Evolutionary conservation across 2,113 vertebrate genomes (phyloP).

Genomic region (Ia io): DNA sequence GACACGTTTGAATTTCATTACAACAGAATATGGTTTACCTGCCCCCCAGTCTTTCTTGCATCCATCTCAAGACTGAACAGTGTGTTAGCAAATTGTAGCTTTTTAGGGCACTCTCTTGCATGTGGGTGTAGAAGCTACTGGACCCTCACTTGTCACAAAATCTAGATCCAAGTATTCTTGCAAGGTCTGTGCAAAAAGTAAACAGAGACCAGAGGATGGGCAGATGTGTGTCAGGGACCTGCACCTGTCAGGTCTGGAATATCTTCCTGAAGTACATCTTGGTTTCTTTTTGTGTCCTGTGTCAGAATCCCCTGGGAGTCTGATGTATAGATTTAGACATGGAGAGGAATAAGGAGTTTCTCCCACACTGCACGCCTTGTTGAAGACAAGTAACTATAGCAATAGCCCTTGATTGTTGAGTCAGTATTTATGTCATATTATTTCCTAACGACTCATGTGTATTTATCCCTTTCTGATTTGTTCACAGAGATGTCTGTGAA

Average conservation of each 20-base stretch:
- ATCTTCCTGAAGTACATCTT: not conserved
- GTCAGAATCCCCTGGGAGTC: not conserved
- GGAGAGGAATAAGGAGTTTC: not conserved
- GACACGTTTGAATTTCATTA: not conserved
- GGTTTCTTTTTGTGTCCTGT: not conserved
- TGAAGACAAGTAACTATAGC: not conserved
- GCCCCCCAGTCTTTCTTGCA: not conserved
- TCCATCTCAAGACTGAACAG: not conserved
- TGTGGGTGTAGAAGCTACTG: not conserved
- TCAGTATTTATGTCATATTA: not conserved
- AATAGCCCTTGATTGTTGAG: not conserved
- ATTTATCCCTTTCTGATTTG: not conserved
- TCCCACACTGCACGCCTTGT: not conserved
- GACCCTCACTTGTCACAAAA: not conserved
- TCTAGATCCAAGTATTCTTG: not conserved
- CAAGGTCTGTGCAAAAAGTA: not conserved
- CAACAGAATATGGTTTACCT: not conserved
- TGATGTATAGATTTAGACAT: not conserved
- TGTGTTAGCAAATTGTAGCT: not conserved
- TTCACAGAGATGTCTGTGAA: not conserved
- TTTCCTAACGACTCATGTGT: not conserved
- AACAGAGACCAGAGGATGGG: not conserved
- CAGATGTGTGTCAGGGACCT: not conserved
- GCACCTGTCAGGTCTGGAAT: not conserved
- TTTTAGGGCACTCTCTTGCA: not conserved